These are phyloP conservation scores for Meleagris gallopavo DNA, from an alignment of 2,113 vertebrate species.

Conservation along the genomic window DNA sequence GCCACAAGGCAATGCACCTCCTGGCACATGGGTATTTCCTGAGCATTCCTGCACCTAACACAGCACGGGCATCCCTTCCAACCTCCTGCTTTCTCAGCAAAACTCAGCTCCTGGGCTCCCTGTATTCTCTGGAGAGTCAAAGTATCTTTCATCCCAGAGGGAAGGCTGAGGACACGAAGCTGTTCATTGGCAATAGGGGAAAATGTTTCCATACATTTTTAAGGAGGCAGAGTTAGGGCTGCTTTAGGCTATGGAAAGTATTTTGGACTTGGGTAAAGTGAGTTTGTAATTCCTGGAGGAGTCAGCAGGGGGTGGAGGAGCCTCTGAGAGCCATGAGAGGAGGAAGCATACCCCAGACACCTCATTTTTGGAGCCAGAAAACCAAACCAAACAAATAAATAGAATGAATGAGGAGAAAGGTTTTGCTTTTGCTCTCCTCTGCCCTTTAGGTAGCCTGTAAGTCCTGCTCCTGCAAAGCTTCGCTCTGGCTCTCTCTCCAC, in stretches of 20 bases:
- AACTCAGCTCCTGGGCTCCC: neutral
- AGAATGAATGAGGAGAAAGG: neutral
- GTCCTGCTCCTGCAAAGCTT: neutral
- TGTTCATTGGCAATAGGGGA: neutral
- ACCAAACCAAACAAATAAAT: neutral
- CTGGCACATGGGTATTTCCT: fast-evolving
- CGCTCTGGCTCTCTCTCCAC: neutral
- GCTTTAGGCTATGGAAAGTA: neutral
- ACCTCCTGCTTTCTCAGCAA: neutral
- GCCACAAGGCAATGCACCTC: fast-evolving
- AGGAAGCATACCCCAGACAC: neutral
- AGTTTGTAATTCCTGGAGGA: neutral
- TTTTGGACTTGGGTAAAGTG: neutral
- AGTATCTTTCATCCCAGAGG: neutral
- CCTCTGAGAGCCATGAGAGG: fast-evolving
- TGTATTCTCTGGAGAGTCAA: neutral
- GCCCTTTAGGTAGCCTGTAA: neutral
- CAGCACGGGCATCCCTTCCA: neutral
- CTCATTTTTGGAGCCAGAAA: neutral
- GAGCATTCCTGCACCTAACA: neutral
- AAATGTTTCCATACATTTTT: neutral
- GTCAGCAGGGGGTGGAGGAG: neutral
- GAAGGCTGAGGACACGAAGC: neutral
- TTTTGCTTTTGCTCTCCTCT: neutral
- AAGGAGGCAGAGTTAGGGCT: neutral